phyloP scores from a whole-genome alignment of 92 coral and sea anemone genomes.

The Montipora capitata region DNA sequence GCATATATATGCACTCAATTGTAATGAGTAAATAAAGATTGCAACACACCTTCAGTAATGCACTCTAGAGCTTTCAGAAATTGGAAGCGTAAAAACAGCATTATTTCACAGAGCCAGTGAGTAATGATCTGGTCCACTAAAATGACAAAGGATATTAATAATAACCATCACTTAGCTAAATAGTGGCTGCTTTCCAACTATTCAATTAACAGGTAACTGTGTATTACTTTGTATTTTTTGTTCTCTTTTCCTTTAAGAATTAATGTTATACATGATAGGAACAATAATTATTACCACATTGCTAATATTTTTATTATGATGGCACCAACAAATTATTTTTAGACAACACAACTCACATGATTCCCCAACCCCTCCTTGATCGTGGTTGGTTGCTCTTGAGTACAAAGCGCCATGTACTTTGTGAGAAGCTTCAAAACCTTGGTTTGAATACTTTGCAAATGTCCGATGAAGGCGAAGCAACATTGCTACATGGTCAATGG shows the following conservation, averaged over 20 bases:
- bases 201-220: background rate
- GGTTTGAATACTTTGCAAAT: conserved; percentile 31
- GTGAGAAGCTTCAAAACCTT: conserved; percentile 43
- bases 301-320: background rate
- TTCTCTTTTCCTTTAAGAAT: too few relatives aligned
- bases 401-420: conserved; percentile 31
- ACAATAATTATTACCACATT: background rate
- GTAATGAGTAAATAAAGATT: background rate
- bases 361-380: conserved; percentile 10
- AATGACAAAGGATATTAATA: background rate
- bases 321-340: background rate
- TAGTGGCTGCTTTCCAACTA: background rate
- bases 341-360: conserved; percentile 26
- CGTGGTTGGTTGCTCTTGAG: conserved; percentile 34
- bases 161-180: background rate
- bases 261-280: too few relatives aligned
- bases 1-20: background rate
- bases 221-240: too few relatives aligned
- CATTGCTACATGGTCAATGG: conserved; percentile 10
- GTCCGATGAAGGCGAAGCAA: conserved; percentile 29
- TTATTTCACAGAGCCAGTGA: conserved; percentile 63
- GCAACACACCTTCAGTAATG: conserved; percentile 21
- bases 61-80: conserved; percentile 50
- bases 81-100: conserved; percentile 46
- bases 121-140: conserved; percentile 59